Base-by-base conservation (phyloP, 2,113 vertebrate genomes). In the Actinemys pallida region DNA sequence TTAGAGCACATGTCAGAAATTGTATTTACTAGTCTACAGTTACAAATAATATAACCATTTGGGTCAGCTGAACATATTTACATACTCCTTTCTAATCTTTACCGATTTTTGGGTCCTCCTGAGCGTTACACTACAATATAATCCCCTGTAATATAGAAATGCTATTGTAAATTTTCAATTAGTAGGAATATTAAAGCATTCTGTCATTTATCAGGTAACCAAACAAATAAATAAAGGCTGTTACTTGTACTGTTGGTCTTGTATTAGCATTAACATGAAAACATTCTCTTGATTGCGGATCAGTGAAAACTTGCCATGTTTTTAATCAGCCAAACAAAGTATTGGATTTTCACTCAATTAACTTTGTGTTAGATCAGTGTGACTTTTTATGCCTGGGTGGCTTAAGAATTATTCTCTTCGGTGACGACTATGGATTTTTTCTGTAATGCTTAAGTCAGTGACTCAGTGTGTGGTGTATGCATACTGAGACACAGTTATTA, bases 321-420 rank as follows among this genome's bases (percentile, higher is more conserved):
- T 94, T 93, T 86, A 94, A 53, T 53, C 75, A 76, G 17, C 85
- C 24, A 82, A 8, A 94, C 19, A 6, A 93, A 82, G 1, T 81
- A 59, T 42, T 31, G 17, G 8, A 53, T 93, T 95, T 81, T 93
- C 5, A 65, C 20, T 91, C 22, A 20, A 88, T 89, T 95, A 87
- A 47, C 39, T 92, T 94, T 94, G 57, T 10, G 22, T 93, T 84
- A 69, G 75, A 94, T 92, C 9, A 91, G 47, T 29, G 20, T 90
- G 10, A 6, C 5, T 14, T 50, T 96, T 91, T 59, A 92, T 88
- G 31, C 6, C 42, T 80, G 80, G 79, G 10, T 52, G 4, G 2
- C 42, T 84, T 87, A 83, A 88, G 49, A 93, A 2, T 90, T 50
- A 19, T 86, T 84, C 5, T 76, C 56, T 90, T 94, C 14, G 39